Evolutionary conservation across 2,797 vertebrate species (phyloP), one percentile per base, ranked within the genome.

Genomic region (Lateolabrax maculatus): DNA sequence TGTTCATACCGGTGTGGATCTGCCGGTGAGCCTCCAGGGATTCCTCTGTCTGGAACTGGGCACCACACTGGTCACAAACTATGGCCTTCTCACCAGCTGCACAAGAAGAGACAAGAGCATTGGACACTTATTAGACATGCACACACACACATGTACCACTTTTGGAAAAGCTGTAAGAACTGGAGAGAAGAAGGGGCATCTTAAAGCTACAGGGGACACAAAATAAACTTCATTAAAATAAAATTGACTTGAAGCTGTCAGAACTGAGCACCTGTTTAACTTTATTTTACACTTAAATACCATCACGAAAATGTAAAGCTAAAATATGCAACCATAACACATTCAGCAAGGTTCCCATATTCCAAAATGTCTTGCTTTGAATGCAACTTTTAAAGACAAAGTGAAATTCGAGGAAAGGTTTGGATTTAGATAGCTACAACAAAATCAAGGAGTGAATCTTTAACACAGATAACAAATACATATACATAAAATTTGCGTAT

Each of bases 41-140:
- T 5, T 99, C 98, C 76, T 99, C 98, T 31, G 98, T 99, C 0
- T 98, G 97, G 94, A 99, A 99, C 91, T 99, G 98, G 83, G 98
- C 97, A 0, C 98, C 98, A 0, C 98, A 99, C 94, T 99, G 98
- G 92, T 99, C 98, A 72, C 98, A 99, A 44, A 98, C 97, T 31
- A 98, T 97, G 93, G 97, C 97, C 91, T 99, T 99, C 91, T 98
- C 97, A 55, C 98, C 98, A 87, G 97, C 98, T 96, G 86, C 18
- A 89, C n/a, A 81, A 87, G 2, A 93, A 92, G 43, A 85, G 51
- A 83, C 9, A 72, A 63, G 34, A 80, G 12, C 13, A 49, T 18
- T 3, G 25, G 39, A 73, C 0, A 3, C 0, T 77, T 65, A 70
- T 46, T 43, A 44, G 43, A 44, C 43, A 44, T 18, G 75, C 37